Evolutionary conservation across 2,888 invertebrate genomes (phyloP).

Genomic region (Rosalia funebris): DNA sequence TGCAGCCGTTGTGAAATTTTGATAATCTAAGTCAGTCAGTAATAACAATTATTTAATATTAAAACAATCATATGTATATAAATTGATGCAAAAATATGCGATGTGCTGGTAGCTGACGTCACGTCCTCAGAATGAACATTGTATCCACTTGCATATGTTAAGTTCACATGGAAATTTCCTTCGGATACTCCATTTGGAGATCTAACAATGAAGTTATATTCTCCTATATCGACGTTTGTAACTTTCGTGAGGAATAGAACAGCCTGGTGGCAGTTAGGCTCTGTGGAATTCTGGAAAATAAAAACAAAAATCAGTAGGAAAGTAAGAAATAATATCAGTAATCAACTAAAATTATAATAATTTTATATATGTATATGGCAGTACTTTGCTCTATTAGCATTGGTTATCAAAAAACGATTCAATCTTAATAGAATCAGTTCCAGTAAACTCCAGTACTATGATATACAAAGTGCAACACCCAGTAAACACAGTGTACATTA

Average conservation of each 20-base stretch:
- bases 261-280: constrained; percentile 70
- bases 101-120: constrained; percentile 45
- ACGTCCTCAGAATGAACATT: constrained; percentile 51
- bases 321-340: too few species aligned
- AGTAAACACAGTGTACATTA: too few species aligned
- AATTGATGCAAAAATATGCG: constrained; percentile 52
- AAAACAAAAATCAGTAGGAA: constrained; percentile 10
- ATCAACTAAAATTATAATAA: too few species aligned
- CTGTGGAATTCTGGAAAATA: constrained; percentile 68
- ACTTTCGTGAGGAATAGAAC: constrained; percentile 70
- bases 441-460: too few species aligned
- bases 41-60: constrained; percentile 57
- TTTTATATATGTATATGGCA: too few species aligned
- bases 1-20: constrained; percentile 21
- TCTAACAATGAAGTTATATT: constrained; percentile 72
- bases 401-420: too few species aligned
- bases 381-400: too few species aligned
- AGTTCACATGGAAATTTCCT: constrained; percentile 71
- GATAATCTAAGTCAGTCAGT: constrained; percentile 56
- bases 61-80: constrained; percentile 60
- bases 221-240: constrained; percentile 70
- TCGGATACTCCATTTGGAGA: constrained; percentile 72
- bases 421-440: too few species aligned
- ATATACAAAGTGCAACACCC: too few species aligned
- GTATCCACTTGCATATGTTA: constrained; percentile 66